Conservation (phyloP, 2,888 invertebrate species). For the Ennomos quercinarius region DNA sequence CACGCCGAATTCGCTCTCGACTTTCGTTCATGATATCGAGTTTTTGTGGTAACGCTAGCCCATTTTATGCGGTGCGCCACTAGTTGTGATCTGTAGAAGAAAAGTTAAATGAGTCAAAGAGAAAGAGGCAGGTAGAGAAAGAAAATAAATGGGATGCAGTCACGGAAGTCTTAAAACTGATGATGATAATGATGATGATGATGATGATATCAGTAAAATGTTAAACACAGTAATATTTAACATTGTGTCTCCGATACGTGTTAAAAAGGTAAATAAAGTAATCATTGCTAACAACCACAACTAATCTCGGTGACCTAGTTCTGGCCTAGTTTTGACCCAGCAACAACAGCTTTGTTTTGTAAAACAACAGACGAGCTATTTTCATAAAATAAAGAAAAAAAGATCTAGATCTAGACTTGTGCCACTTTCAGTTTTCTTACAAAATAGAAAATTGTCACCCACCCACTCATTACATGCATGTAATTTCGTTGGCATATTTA, state of each 20-base stretch:
- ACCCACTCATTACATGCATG: constrained; percentile 2
- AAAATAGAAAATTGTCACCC: constrained; percentile 20
- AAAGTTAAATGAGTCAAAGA: not conserved
- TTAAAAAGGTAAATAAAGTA: too few species aligned
- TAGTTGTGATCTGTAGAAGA: constrained; percentile 26
- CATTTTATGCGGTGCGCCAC: constrained; percentile 48
- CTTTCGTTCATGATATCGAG: constrained; percentile 87
- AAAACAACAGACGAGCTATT: not conserved
- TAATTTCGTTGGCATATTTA: constrained; percentile 5
- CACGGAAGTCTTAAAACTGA: too few species aligned
- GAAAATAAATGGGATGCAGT: too few species aligned
- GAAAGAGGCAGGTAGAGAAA: too few species aligned
- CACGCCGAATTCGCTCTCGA: constrained; percentile 89
- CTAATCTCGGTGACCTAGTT: constrained; percentile 2
- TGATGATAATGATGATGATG: too few species aligned
- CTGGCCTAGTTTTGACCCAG: not conserved
- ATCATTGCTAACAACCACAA: not conserved
- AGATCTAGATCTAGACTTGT: constrained; percentile 9
- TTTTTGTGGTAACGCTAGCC: constrained; percentile 61
- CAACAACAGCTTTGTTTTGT: constrained; percentile 5
- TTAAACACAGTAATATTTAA: too few species aligned
- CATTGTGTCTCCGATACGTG: too few species aligned
- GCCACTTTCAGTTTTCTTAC: constrained; percentile 9
- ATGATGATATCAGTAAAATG: too few species aligned
- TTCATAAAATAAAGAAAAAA: constrained; percentile 9